Evolutionary conservation across 2,797 vertebrate genomes (phyloP).

Genomic region (Adelosebastes latens): DNA sequence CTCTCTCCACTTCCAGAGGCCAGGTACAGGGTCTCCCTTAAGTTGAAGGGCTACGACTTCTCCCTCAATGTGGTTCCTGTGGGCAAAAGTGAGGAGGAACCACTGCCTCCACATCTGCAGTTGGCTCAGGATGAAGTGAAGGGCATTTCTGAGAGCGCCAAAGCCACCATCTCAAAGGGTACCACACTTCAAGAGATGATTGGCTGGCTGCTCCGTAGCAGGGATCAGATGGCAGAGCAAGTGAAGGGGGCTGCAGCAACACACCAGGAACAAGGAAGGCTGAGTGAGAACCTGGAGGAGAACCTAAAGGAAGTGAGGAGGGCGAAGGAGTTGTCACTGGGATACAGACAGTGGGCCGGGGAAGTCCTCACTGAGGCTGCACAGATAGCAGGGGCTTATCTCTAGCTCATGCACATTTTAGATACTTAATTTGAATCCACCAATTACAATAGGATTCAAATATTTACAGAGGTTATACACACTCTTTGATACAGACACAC

Average conservation of each 20-base stretch:
- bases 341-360: constrained; percentile 72
- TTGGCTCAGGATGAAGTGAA: constrained; percentile 70
- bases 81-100: background rate
- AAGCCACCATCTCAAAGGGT: constrained; percentile 71
- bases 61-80: constrained; percentile 66
- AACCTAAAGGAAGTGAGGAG: constrained; percentile 79
- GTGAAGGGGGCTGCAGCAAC: constrained; percentile 62
- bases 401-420: constrained; percentile 40
- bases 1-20: constrained; percentile 44
- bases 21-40: constrained; percentile 63
- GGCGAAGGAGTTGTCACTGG: constrained; percentile 71
- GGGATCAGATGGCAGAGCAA: constrained; percentile 59
- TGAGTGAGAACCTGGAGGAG: constrained; percentile 76
- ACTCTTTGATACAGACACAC: background rate
- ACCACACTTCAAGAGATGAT: constrained; percentile 78
- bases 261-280: constrained; percentile 76
- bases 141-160: constrained; percentile 67
- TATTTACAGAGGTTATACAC: background rate
- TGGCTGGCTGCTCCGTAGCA: constrained; percentile 73
- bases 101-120: constrained; percentile 58
- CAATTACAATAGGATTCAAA: background rate
- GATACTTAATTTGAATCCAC: background rate
- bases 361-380: constrained; percentile 78
- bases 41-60: constrained; percentile 83
- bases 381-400: constrained; percentile 60